Evolutionary conservation across 2,113 vertebrate species (phyloP).

Genomic region (Galbula dea): DNA sequence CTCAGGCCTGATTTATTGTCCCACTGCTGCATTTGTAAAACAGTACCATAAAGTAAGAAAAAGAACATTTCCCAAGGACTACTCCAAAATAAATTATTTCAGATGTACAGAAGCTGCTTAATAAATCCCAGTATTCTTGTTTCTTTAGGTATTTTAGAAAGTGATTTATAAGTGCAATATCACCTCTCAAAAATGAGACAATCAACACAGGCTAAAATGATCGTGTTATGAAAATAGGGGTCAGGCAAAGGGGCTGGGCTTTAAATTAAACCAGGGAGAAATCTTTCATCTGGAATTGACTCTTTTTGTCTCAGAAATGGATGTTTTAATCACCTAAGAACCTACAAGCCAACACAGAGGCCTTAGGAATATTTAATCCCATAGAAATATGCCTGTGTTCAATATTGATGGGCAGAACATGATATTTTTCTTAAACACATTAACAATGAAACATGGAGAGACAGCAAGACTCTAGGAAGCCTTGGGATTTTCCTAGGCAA

Average conservation of each 20-base stretch:
- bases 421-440: neutral
- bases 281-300: slow-evolving; percentile 75
- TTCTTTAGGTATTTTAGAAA: slow-evolving; percentile 78
- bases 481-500: slow-evolving; percentile 16
- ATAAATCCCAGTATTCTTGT: slow-evolving; percentile 74
- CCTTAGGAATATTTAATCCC: slow-evolving; percentile 74
- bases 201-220: slow-evolving; percentile 79
- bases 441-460: neutral
- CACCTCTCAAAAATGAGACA: slow-evolving; percentile 77
- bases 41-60: slow-evolving; percentile 59
- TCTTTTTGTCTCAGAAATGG: slow-evolving; percentile 81
- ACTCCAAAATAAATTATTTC: slow-evolving; percentile 79
- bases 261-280: slow-evolving; percentile 77
- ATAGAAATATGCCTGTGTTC: slow-evolving; percentile 32
- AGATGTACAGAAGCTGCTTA: slow-evolving; percentile 69
- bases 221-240: slow-evolving; percentile 81
- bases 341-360: slow-evolving; percentile 49
- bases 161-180: slow-evolving; percentile 82
- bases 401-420: slow-evolving; percentile 5
- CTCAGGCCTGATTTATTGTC: slow-evolving; percentile 65
- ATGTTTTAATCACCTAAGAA: slow-evolving; percentile 78
- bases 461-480: slow-evolving; percentile 1
- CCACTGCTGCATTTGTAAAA: slow-evolving; percentile 53
- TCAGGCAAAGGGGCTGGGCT: slow-evolving; percentile 72
- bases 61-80: slow-evolving; percentile 73